Base-by-base conservation (phyloP, 2,113 vertebrate species). In the Chloebia gouldiae region DNA sequence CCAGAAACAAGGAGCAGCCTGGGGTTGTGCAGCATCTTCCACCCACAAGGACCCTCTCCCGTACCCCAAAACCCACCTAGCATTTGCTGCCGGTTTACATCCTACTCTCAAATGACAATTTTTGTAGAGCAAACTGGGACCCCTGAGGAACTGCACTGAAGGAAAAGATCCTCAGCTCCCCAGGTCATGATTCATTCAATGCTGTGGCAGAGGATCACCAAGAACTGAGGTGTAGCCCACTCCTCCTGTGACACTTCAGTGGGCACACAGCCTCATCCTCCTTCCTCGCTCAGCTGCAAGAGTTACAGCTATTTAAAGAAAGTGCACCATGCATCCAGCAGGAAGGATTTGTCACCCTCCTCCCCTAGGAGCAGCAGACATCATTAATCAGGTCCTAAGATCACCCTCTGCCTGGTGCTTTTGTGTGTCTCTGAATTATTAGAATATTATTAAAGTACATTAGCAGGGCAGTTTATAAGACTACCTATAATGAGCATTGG, bases 391-490 rank as follows among this genome's bases (percentile, higher is more conserved):
- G 85, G 72, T 51, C 53, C 51, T 40, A 70, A 92, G 76, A 77
- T 86, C 80, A 50, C 40, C 35, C 85, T 90, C 75, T 49, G 65
- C 78, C 68, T 60, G 20, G 22, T 59, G 60, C 56, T 66, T 83
- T 88, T 30, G 84, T 57, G 42, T 9, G 20, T 24, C 76, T 86
- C 76, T 63, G n/a, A 86, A 50, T 92, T 75, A 88, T 92, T 79
- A 82, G 31, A 77, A 73, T 81, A 95, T 85, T 93, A 89, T 71
- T 66, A 63, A 85, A 66, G 92, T 63, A 76, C 6, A 1, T 88
- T 78, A 93, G 63, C 69, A 72, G 50, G n/a, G 53, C 79, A 83
- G 75, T 87, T 89, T 94, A 88, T 77, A 80, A 90, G 96, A 97
- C 21, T 85, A 85, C 13, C 20, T 91, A 25, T 82, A 96, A 96